Evolutionary conservation across 2,888 invertebrate species (phyloP).

Genomic region (Mythimna impura): DNA sequence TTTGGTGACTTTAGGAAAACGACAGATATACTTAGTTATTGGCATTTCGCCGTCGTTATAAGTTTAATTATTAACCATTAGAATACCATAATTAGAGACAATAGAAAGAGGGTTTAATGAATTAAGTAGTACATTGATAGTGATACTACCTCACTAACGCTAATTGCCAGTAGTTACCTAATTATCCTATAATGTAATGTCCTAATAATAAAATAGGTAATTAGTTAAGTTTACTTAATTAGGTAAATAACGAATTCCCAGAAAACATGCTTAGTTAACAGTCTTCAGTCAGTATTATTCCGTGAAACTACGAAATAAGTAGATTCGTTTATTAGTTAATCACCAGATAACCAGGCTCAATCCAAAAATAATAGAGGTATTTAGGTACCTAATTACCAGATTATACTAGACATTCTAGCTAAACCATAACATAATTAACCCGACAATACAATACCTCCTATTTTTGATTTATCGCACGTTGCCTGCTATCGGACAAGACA

Average conservation of each 20-base stretch:
- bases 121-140: too few species aligned
- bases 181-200: background rate
- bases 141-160: too few species aligned
- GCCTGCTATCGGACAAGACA: background rate
- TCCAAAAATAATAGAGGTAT: background rate
- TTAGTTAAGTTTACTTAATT: background rate
- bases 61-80: too few species aligned
- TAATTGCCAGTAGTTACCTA: background rate
- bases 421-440: background rate
- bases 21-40: too few species aligned
- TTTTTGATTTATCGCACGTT: background rate
- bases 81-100: too few species aligned
- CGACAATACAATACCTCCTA: background rate
- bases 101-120: too few species aligned
- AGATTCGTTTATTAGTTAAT: constrained; percentile 11
- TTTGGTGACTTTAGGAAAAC: too few species aligned
- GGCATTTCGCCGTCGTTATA: too few species aligned
- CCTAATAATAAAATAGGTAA: background rate
- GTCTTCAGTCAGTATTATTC: background rate
- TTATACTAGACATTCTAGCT: constrained; percentile 1
- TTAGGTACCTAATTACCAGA: background rate
- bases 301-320: background rate
- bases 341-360: background rate
- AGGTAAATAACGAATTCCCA: background rate
- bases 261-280: background rate